Base-by-base conservation (phyloP, 2,113 vertebrate genomes). In the Trematomus loennbergii region DNA sequence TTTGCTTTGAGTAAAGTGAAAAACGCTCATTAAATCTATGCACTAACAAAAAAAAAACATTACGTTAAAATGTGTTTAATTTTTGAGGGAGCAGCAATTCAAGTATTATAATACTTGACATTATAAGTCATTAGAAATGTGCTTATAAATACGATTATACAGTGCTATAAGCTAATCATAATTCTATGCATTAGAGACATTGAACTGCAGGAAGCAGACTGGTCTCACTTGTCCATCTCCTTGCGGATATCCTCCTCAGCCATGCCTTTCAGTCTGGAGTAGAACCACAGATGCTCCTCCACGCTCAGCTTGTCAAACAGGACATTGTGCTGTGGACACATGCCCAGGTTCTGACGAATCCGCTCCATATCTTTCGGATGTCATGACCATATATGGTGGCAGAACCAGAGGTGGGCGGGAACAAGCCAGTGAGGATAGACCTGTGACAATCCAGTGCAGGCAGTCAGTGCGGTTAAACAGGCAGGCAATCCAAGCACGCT, bases 321-420 rank as follows among this genome's bases (percentile, higher is more conserved):
- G 72, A 99, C 97, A 0, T 99, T 99, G 94, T 99, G 98, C 91
- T 99, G 98, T 0, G 98, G 98, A 76, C 98, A 99, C 97, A 99
- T 99, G 89, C 98, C 98, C 88, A 99, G 86, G 93, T 98, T 99
- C 94, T 99, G 97, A 4, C 98, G 95, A 71, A 99, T 99, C 59
- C 96, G 94, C 1, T 97, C 97, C 98, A 99, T 99, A 91, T 99
- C 98, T 0, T 99, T 66, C 98, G 97, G 87, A 99, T 99, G 91
- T 99, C 98, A 0, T 97, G 97, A 13, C 98, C 97, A 0, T 99
- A 99, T 84, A 99, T 99, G 58, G 97, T 99, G 76, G 98, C 98
- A 0, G 97, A 99, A 50, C 98, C 98, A 1, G 97, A 99, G 0
- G 97, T 98, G 0, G 97, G 98, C 0, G 98, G 98, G 88, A 99